phyloP scores from a whole-genome alignment of 2,888 invertebrate genomes.

The Cordilura impudica region DNA sequence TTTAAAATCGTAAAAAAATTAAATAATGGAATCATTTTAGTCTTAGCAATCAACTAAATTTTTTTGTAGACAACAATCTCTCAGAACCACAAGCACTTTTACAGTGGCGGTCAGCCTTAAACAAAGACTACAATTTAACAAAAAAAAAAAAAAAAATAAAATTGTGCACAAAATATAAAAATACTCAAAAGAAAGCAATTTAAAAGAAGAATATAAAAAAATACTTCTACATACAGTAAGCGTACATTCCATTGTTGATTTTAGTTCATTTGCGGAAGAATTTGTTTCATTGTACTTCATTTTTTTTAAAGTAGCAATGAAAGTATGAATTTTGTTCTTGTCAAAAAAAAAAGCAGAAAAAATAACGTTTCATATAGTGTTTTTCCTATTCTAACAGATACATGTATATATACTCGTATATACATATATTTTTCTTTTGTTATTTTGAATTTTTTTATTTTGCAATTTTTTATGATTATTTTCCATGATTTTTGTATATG shows the following conservation, averaged over 20 bases:
- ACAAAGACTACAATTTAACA: constrained; percentile 59
- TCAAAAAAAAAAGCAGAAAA: too few species aligned
- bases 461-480: constrained; percentile 61
- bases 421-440: constrained; percentile 44
- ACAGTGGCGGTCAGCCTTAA: constrained; percentile 57
- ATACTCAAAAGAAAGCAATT: constrained; percentile 59
- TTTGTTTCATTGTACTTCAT: constrained; percentile 51
- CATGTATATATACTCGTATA: constrained; percentile 21
- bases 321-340: constrained; percentile 51
- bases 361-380: constrained; percentile 48
- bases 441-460: constrained; percentile 53
- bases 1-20: too few species aligned
- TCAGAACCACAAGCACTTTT: constrained; percentile 51
- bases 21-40: constrained; percentile 9
- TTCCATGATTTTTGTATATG: constrained; percentile 32
- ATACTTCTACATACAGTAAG: constrained; percentile 28
- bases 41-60: constrained; percentile 48
- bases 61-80: constrained; percentile 55
- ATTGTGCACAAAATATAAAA: constrained; percentile 42
- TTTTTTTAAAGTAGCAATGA: constrained; percentile 32
- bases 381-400: constrained; percentile 8
- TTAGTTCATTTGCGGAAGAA: constrained; percentile 60
- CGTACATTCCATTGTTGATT: constrained; percentile 60
- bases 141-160: constrained; percentile 15
- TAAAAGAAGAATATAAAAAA: constrained; percentile 40